Percentiles rank a stretch among this genome's conserved stretches.
phyloP scores from a whole-genome alignment of 2,113 vertebrate genomes.

The Phaetusa simplex region DNA sequence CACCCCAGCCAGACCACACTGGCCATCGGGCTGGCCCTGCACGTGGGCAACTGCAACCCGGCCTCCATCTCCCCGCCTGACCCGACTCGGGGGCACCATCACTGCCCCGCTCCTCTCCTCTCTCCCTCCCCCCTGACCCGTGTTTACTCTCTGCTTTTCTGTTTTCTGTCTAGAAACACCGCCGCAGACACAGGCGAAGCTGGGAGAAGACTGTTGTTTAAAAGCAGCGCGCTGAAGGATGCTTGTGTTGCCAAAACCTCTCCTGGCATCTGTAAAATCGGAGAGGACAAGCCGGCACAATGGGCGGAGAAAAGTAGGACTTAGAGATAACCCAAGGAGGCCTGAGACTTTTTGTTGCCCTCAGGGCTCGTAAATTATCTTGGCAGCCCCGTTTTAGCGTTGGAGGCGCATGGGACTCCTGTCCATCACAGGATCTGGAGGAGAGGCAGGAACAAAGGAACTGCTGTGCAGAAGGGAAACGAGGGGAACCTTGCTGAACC shows the following conservation, averaged over 20 bases:
- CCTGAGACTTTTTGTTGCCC: background rate
- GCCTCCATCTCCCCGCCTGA: background rate
- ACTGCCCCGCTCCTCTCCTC: background rate
- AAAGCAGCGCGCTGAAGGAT: background rate
- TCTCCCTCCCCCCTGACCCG: background rate
- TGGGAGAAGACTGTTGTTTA: background rate
- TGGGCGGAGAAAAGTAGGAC: background rate
- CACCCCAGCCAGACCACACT: rapidly evolving
- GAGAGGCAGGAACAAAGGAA: constrained; percentile 33
- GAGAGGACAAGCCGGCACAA: background rate
- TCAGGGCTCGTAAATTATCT: background rate
- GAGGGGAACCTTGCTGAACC: constrained; percentile 17
- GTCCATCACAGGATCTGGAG: background rate
- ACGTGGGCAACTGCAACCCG: rapidly evolving
- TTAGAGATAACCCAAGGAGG: background rate
- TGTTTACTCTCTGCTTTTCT: background rate
- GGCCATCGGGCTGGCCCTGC: rapidly evolving
- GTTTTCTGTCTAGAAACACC: background rate
- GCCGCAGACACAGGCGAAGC: background rate
- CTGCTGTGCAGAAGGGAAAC: constrained; percentile 14
- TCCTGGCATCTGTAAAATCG: background rate
- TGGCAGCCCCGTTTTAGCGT: background rate
- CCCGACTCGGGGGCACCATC: rapidly evolving
- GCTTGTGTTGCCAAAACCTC: background rate
- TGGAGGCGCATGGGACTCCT: background rate